Evolutionary conservation across 2,888 invertebrate species (phyloP), one percentile per base, ranked within the genome.

Genomic region (Orthosia gothica): DNA sequence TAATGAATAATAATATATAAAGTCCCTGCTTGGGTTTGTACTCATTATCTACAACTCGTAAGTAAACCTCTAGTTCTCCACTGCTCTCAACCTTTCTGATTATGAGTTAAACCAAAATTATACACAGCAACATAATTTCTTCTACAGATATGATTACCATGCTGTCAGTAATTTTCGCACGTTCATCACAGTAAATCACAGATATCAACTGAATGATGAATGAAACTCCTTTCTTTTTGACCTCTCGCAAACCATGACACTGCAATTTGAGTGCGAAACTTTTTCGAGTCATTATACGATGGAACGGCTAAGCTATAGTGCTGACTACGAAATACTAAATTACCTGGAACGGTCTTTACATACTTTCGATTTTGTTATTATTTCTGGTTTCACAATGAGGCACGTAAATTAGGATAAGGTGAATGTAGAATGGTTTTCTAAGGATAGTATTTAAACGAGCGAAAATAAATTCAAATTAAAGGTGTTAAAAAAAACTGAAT

Each of bases 201-300:
- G n/a, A n/a, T 15, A 47, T 12, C 55, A 49, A 40, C 45, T 11
- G 52, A 52, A n/a, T 40, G n/a, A 67, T 76, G 68, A 76, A 49
- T 49, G 23, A 2, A 18, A 49, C 54, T 20, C 26, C 68, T 67
- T 74, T 77, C 73, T 49, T 77, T 67, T 77, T 74, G 77, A 77
- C 69, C 77, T 74, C 57, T 77, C 49, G 15, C 40, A 40, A 18
- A 45, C 18, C 40, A 74, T 74, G 77, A 74, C 69, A 45, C 20
- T 9, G 68, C 49, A 55, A 77, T 76, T 68, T 77, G 23, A 49
- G 68, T 45, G 20, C n/a, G 40, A 68, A 77, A 74, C n/a, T 26
- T 68, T 67, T 77, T 50, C 4, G 3, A 45, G 12, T 50, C 20
- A 61, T 74, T 49, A 45, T 0, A 9, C 20, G 72, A 26, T 64